Evolutionary conservation across 64 coral and sea anemone species (phyloP).

Genomic region (Catalaphyllia jardinei): DNA sequence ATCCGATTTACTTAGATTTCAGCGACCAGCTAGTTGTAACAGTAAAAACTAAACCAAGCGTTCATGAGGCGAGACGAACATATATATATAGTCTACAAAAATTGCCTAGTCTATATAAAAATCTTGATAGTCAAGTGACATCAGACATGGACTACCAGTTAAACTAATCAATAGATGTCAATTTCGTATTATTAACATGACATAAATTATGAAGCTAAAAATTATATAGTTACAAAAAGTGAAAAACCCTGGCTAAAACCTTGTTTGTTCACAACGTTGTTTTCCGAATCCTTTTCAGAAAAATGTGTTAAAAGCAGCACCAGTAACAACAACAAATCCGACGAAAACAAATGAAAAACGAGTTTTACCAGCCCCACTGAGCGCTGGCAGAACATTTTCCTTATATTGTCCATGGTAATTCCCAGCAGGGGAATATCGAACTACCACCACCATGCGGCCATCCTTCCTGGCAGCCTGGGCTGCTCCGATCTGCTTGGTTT

Average conservation of each 20-base stretch:
- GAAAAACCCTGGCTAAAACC: not conserved
- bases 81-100: too few species aligned
- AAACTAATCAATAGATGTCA: too few species aligned
- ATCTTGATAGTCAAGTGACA: too few species aligned
- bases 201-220: too few species aligned
- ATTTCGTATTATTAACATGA: too few species aligned
- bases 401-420: not conserved
- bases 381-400: constrained; percentile 15
- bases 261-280: not conserved
- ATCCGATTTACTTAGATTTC: too few species aligned
- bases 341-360: not conserved
- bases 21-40: too few species aligned
- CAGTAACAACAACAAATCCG: not conserved
- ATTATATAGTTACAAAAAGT: too few species aligned
- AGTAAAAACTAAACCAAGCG: too few species aligned
- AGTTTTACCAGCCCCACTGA: not conserved
- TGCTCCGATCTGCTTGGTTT: constrained; percentile 19
- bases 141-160: too few species aligned
- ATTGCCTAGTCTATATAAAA: too few species aligned
- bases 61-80: too few species aligned
- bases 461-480: not conserved
- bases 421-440: constrained; percentile 14
- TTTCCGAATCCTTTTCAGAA: not conserved
- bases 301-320: not conserved
- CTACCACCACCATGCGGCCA: not conserved